Evolutionary conservation across 1,140 invertebrate genomes (phyloP).

Genomic region (Cydia fagiglandana): DNA sequence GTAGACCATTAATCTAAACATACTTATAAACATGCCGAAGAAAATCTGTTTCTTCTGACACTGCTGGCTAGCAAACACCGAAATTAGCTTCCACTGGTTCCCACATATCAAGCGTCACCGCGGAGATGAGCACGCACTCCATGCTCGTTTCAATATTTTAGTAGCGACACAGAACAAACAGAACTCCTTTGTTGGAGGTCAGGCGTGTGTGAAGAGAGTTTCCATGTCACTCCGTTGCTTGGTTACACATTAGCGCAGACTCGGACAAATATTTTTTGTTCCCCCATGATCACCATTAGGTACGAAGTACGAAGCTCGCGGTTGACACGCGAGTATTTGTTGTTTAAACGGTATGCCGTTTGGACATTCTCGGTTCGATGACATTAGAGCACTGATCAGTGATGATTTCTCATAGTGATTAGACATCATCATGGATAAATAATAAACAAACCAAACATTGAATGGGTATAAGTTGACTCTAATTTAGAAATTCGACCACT

Average conservation of each 20-base stretch:
- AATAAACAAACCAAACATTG: not conserved
- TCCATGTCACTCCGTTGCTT: conserved; percentile 70
- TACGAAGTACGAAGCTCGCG: conserved; percentile 39
- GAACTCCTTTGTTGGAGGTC: conserved; percentile 73
- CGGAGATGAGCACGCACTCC: conserved; percentile 62
- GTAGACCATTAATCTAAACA: too few species aligned
- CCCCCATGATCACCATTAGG: conserved; percentile 69
- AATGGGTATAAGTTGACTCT: not conserved
- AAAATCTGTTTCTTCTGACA: too few species aligned
- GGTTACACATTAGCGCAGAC: conserved; percentile 72
- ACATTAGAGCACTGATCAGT: conserved; percentile 17
- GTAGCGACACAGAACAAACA: conserved; percentile 75
- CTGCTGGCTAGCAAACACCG: not conserved
- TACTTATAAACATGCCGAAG: too few species aligned
- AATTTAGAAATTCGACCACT: not conserved
- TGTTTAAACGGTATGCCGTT: conserved; percentile 51
- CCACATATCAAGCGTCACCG: conserved; percentile 48
- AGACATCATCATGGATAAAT: not conserved
- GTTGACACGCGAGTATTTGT: conserved; percentile 64
- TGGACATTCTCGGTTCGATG: conserved; percentile 36
- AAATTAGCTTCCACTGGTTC: conserved; percentile 46
- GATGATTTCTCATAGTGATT: not conserved
- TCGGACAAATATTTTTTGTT: conserved; percentile 74
- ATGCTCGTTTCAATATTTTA: conserved; percentile 75
- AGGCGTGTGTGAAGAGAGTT: conserved; percentile 76